Evolutionary conservation across 2,797 vertebrate genomes (phyloP), one percentile per base, ranked within the genome.

Genomic region (Dallia pectoralis): DNA sequence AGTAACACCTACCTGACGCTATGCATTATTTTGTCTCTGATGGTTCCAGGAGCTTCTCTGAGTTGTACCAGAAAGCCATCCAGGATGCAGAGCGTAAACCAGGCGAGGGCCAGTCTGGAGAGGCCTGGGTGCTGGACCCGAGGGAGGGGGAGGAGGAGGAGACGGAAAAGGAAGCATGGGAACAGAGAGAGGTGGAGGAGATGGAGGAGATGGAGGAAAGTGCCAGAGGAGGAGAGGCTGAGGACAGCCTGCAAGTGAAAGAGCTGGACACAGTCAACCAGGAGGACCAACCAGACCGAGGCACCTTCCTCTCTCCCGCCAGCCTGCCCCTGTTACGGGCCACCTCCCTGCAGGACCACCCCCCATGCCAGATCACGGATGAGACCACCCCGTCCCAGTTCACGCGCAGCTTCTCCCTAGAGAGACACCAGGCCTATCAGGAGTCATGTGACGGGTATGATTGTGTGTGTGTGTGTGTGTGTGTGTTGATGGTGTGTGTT

Each of bases 41-140:
- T 56, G 29, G 18, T 48, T 79, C 7, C 85, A 97, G 96, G 89
- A 97, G 96, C 83, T 97, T 96, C 81, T 96, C 95, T 0, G 96
- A 97, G 89, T 89, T 97, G 27, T 97, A 97, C 87, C 91, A 88
- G 83, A 95, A 95, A 82, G 95, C 96, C 59, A 94, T 96, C 81
- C 94, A 95, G 77, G 96, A 97, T 44, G 92, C 92, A 0, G 93
- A 95, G 77, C 91, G 92, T 71, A 94, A 94, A 74, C 88, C 93
- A 0, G 93, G 92, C 0, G 93, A 94, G 40, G 88, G 87, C 15
- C 86, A 84, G 78, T 92, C 86, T 3, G 93, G 92, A 72, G 89
- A 91, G 85, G 93, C 88, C 86, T 95, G 93, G 93, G 90, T 95
- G 48, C 89, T 94, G 77, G 90, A 93, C 0, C 91, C 93, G 56